These are phyloP conservation scores for Mormyrops boulengeri DNA, from an alignment of 2,797 vertebrate genomes.

Conservation along the genomic window DNA sequence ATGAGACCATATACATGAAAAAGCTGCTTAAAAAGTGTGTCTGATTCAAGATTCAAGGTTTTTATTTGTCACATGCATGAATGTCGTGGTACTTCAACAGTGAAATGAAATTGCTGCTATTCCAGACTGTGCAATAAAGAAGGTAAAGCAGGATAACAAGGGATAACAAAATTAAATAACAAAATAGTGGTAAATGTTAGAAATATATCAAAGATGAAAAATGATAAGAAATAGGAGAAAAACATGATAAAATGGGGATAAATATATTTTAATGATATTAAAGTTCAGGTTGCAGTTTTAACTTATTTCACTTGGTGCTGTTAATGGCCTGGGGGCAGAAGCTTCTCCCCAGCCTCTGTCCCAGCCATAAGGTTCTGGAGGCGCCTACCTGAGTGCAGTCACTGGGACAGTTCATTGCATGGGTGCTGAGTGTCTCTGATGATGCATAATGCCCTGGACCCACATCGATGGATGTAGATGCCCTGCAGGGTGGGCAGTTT, in stretches of 20 bases:
- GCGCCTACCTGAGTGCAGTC: not conserved
- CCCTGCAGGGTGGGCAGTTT: not conserved
- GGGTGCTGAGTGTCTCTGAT: not conserved
- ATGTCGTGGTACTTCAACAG: not conserved
- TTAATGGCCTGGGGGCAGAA: not conserved
- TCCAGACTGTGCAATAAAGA: not conserved
- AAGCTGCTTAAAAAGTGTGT: not conserved
- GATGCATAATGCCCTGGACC: not conserved
- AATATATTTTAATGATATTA: not conserved
- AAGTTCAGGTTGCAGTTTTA: not conserved
- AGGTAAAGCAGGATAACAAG: not conserved
- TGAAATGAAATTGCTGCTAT: not conserved
- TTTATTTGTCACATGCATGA: not conserved
- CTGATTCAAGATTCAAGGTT: not conserved
- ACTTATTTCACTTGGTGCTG: not conserved
- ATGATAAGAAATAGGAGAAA: not conserved
- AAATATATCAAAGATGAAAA: not conserved
- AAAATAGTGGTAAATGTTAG: not conserved
- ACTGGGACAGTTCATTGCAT: not conserved
- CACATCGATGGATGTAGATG: not conserved
- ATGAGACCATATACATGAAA: not conserved
- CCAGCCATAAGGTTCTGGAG: not conserved
- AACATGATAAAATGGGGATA: not conserved
- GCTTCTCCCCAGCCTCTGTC: not conserved
- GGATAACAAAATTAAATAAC: not conserved